A percentile compares a stretch with the other conserved stretches of the same genome.
Conservation (phyloP, 92 coral and sea anemone genomes). For the Nematostella vectensis region DNA sequence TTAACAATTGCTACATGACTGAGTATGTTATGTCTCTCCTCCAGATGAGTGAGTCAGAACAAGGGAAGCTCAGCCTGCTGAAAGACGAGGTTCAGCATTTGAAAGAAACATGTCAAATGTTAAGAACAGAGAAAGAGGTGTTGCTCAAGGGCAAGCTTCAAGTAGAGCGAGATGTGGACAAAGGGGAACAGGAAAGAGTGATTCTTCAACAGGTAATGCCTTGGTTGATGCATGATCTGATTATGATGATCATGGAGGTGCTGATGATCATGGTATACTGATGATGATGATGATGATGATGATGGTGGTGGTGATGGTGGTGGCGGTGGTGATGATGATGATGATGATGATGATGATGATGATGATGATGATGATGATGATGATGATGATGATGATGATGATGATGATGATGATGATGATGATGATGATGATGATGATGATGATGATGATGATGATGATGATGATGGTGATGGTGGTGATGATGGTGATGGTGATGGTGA, state of each 20-base stretch:
- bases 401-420: neutral
- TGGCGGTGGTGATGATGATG: neutral
- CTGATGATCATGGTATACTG: neutral
- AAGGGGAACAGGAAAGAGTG: slow-evolving; percentile 9
- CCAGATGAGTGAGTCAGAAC: slow-evolving; percentile 27
- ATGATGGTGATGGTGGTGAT: neutral
- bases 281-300: slow-evolving; percentile 6
- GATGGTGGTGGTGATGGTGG: neutral
- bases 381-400: neutral
- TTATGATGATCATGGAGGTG: neutral
- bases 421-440: neutral
- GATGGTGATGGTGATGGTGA: neutral
- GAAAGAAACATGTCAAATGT: slow-evolving; percentile 29
- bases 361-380: neutral
- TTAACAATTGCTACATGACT: too few relatives aligned
- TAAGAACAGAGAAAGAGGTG: slow-evolving; percentile 47
- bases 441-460: neutral
- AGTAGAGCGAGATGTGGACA: slow-evolving; percentile 14
- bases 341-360: neutral
- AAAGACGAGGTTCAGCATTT: slow-evolving; percentile 54
- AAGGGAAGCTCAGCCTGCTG: slow-evolving; percentile 48
- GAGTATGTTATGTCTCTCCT: too few relatives aligned
- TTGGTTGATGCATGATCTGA: neutral
- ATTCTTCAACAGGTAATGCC: slow-evolving; percentile 16
- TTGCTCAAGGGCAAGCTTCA: slow-evolving; percentile 31